phyloP scores from a whole-genome alignment of 2,797 vertebrate genomes.

The Rhadinocentrus ornatus region DNA sequence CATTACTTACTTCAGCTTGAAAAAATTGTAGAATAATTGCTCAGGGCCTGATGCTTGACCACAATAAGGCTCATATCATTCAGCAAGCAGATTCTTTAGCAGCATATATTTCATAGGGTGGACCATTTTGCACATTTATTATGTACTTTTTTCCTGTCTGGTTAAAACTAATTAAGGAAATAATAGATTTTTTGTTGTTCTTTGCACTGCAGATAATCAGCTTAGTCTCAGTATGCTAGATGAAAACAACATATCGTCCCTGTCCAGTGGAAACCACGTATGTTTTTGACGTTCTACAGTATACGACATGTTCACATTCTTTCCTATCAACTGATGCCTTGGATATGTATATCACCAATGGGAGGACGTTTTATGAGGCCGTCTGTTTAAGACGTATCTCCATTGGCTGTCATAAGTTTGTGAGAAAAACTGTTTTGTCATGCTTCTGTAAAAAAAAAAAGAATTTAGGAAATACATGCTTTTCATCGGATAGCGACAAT shows the following conservation, averaged over 20 bases:
- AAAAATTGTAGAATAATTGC: conserved; percentile 31
- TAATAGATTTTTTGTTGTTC: not conserved
- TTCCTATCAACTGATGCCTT: too few species aligned
- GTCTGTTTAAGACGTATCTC: too few species aligned
- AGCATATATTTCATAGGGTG: conserved; percentile 8
- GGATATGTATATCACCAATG: too few species aligned
- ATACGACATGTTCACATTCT: too few species aligned
- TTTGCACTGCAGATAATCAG: not conserved
- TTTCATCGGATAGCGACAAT: too few species aligned
- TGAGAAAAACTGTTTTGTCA: too few species aligned
- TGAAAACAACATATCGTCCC: not conserved
- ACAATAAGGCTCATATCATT: conserved; percentile 35
- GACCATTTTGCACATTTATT: conserved; percentile 10
- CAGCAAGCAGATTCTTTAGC: conserved; percentile 23
- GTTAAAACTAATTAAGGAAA: not conserved
- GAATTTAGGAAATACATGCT: too few species aligned
- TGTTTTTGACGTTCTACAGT: too few species aligned
- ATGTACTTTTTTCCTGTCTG: not conserved
- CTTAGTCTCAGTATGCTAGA: not conserved
- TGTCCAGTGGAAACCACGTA: too few species aligned
- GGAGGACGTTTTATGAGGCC: too few species aligned
- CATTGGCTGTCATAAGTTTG: too few species aligned
- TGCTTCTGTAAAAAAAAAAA: too few species aligned
- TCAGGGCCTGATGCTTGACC: conserved; percentile 25
- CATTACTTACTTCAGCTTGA: conserved; percentile 49